phyloP scores from a whole-genome alignment of 2,113 vertebrate genomes.

The Heterotilapia buettikoferi region DNA sequence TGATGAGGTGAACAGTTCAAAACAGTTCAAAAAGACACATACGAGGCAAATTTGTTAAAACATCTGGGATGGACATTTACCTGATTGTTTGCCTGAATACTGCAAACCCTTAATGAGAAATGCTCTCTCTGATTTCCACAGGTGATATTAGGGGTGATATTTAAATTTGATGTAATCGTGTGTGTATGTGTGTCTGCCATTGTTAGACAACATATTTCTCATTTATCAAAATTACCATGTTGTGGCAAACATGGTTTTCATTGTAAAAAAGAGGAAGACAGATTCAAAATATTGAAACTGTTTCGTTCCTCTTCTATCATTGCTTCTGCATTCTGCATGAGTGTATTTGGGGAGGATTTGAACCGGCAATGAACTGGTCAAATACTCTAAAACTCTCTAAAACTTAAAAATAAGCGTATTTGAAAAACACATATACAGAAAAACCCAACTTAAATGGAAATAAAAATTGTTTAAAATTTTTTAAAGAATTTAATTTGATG shows the following conservation, averaged over 20 bases:
- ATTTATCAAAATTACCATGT: not conserved
- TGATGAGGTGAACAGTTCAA: not conserved
- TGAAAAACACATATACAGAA: not conserved
- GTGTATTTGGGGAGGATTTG: not conserved
- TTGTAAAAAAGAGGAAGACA: not conserved
- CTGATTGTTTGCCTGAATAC: not conserved
- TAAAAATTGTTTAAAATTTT: not conserved
- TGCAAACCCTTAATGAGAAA: not conserved
- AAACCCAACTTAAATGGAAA: not conserved
- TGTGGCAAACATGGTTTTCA: not conserved
- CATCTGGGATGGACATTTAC: not conserved
- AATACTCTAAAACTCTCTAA: not conserved
- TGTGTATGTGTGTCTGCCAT: not conserved
- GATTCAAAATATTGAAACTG: not conserved
- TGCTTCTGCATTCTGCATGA: not conserved
- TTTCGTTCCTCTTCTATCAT: not conserved
- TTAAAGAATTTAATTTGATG: not conserved
- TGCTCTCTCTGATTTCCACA: not conserved
- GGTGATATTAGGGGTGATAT: not conserved
- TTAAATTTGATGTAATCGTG: not conserved
- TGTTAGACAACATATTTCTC: not conserved
- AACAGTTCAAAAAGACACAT: not conserved
- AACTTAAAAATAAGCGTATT: not conserved
- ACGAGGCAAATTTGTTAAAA: not conserved
- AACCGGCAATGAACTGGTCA: not conserved